A percentile compares a stretch with the other conserved stretches of the same genome.
These are phyloP conservation scores for Uloborus plumipes DNA, from an alignment of 2,888 invertebrate genomes.

Conservation along the genomic window DNA sequence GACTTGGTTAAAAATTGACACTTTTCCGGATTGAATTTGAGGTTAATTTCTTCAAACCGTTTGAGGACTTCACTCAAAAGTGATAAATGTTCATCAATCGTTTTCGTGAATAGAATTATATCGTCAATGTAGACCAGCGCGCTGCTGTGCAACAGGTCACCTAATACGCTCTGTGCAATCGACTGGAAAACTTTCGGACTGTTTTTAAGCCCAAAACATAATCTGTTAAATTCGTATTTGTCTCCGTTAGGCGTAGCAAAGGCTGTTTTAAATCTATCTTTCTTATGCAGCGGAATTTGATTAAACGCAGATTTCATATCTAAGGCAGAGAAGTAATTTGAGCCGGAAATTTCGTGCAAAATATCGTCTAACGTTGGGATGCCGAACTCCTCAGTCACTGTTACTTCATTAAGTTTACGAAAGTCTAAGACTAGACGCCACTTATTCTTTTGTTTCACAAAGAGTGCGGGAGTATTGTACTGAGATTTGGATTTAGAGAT, in stretches of 20 bases:
- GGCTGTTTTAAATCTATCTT: not conserved
- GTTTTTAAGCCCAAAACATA: not conserved
- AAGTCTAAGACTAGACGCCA: slow-evolving; percentile 8
- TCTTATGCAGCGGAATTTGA: not conserved
- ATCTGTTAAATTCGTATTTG: not conserved
- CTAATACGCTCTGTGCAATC: not conserved
- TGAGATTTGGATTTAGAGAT: not conserved
- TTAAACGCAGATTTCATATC: slow-evolving; percentile 4
- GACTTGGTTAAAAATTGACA: not conserved
- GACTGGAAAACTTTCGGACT: not conserved
- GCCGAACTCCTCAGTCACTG: too few relatives aligned
- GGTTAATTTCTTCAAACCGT: too few relatives aligned
- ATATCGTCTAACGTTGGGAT: too few relatives aligned
- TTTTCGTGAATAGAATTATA: not conserved
- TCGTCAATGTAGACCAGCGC: not conserved
- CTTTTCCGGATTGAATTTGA: not conserved
- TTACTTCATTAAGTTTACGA: not conserved
- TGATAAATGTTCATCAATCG: too few relatives aligned
- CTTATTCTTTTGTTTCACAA: not conserved
- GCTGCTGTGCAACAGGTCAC: not conserved
- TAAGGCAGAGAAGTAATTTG: not conserved
- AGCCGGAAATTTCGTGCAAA: not conserved
- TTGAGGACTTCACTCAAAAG: too few relatives aligned
- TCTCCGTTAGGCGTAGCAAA: not conserved
- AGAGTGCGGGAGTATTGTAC: not conserved